Evolutionary conservation across 2,797 vertebrate genomes (phyloP), one percentile per base, ranked within the genome.

Genomic region (Pseudopleuronectes americanus): DNA sequence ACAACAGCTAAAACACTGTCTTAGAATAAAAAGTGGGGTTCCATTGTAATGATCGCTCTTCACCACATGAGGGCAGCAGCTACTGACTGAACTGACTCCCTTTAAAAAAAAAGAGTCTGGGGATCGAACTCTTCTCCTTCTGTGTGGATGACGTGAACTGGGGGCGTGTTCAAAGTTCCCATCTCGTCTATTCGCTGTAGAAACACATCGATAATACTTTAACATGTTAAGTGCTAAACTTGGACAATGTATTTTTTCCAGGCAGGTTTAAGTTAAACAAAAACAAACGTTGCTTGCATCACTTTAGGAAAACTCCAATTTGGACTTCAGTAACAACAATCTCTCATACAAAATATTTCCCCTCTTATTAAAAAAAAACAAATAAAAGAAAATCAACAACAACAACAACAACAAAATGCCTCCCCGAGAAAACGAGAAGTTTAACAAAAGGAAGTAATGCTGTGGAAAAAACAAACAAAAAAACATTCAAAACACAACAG

Each of bases 1-100:
- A 84, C 89, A 77, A 92, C 92, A 93, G 91, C 86, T 93, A 93
- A 92, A 94, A 94, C 92, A 93, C 92, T 93, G 92, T 74, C 89
- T 83, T 83, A 81, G 74, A 81, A 73, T 76, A 26, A 52, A 52
- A 75, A 59, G 64, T 59, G 57, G 57, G 57, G 28, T 36, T 83
- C 64, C 47, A 65, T 53, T 76, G 81, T 76, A 87, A 80, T 85
- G 79, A 68, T 57, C 4, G 4, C 56, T 76, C 5, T 52, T 4
- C 33, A 69, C 80, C 87, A 86, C 80, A 83, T 2, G 88, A 74
- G 88, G 89, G 78, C 67, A 74, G 78, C 68, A 86, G 64, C 45
- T 48, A 60, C 52, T 3, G 19, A 57, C 68, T 58, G 57, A 58
- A 24, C 36, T 43, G n/a, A 12, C 48, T 64, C 38, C 31, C 6